A percentile compares a stretch with the other conserved stretches of the same genome.
Evolutionary conservation across 2,113 vertebrate genomes (phyloP).

Genomic region (Planiliza haematocheilus): DNA sequence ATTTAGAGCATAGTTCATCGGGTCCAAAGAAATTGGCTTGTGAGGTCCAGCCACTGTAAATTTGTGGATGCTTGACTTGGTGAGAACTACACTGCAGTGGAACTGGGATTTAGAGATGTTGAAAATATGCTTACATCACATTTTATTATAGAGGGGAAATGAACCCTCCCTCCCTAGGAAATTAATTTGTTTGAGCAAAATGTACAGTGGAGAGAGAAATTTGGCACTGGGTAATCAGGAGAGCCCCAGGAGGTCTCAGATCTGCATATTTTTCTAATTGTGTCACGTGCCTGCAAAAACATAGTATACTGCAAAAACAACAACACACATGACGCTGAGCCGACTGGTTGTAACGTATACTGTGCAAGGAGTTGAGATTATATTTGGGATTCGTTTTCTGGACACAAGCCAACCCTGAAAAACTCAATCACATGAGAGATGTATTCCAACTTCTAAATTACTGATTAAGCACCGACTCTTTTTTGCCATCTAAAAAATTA

Average conservation of each 20-base stretch:
- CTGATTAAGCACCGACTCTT: too few species aligned
- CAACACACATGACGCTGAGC: background rate
- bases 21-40: conserved; percentile 49
- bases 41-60: conserved; percentile 21
- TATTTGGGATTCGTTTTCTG: conserved; percentile 24
- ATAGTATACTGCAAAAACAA: conserved; percentile 1
- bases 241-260: conserved; percentile 36
- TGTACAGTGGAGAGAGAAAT: conserved; percentile 40
- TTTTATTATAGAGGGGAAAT: conserved; percentile 40
- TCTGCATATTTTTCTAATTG: conserved; percentile 57
- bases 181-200: conserved; percentile 62
- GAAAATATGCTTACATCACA: conserved; percentile 45
- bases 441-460: conserved; percentile 3
- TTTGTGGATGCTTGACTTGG: conserved; percentile 39
- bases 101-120: conserved; percentile 36
- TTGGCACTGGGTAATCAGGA: conserved; percentile 46
- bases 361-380: background rate
- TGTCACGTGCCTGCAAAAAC: conserved; percentile 34
- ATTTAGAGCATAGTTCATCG: conserved; percentile 53
- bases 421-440: conserved; percentile 16
- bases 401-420: conserved; percentile 3
- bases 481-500: too few species aligned
- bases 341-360: conserved; percentile 7
- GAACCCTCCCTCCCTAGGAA: conserved; percentile 49
- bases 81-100: conserved; percentile 32